These are phyloP conservation scores for Oreonectes daqikongensis DNA, from an alignment of 2,797 vertebrate species.

Conservation along the genomic window DNA sequence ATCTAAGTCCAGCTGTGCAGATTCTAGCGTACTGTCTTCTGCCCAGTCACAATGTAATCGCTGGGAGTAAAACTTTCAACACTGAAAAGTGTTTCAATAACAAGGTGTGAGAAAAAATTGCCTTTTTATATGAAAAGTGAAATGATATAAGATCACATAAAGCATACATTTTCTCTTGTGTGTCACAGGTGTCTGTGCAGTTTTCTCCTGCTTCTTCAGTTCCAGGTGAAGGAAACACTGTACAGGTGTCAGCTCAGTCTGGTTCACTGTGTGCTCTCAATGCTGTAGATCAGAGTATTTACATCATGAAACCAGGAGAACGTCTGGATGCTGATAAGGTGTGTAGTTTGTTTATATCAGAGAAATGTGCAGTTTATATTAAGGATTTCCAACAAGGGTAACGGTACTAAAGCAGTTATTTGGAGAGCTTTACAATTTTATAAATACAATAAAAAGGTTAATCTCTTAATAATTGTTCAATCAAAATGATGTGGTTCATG, in stretches of 20 bases:
- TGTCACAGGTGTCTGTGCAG: conserved; percentile 72
- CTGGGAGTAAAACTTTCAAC: conserved; percentile 54
- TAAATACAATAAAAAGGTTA: too few relatives aligned
- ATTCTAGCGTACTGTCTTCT: conserved; percentile 68
- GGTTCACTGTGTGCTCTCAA: not conserved
- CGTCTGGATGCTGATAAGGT: conserved; percentile 74
- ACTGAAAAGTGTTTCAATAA: conserved; percentile 15
- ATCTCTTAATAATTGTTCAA: not conserved
- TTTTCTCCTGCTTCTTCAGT: conserved; percentile 73
- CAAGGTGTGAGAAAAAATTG: conserved; percentile 1
- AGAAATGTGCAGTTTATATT: not conserved
- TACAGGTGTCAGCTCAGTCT: not conserved
- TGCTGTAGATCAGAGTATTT: not conserved
- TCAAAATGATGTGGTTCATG: not conserved
- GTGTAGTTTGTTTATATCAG: too few relatives aligned
- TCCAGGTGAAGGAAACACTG: conserved; percentile 70
- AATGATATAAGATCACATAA: too few relatives aligned
- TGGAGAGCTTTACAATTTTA: not conserved
- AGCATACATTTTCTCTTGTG: too few relatives aligned
- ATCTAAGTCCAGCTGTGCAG: conserved; percentile 67
- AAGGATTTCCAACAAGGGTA: not conserved
- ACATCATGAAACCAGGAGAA: conserved; percentile 53
- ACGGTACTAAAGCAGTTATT: not conserved
- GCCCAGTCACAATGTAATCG: conserved; percentile 66
- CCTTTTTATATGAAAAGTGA: not conserved